These are phyloP conservation scores for Sinella curviseta DNA, from an alignment of 1,140 invertebrate genomes.

Conservation along the genomic window DNA sequence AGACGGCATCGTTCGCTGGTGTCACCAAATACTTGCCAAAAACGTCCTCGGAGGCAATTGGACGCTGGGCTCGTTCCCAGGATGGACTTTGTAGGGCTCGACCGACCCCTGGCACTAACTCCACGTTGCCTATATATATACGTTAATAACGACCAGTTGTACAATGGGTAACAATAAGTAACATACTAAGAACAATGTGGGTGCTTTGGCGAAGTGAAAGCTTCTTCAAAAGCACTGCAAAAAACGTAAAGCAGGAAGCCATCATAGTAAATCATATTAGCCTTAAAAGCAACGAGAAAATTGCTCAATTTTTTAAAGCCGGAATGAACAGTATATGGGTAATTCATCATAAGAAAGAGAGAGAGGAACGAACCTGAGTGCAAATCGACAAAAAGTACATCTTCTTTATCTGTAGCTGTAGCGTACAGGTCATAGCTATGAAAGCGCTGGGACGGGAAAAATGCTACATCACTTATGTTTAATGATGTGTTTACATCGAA, in stretches of 20 bases:
- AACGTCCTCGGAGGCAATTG: constrained; percentile 68
- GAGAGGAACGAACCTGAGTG: constrained; percentile 61
- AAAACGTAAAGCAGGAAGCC: not conserved
- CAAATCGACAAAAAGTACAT: constrained; percentile 73
- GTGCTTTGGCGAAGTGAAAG: not conserved
- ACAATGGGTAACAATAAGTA: no score
- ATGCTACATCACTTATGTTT: constrained; percentile 74
- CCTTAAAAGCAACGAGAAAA: constrained; percentile 17
- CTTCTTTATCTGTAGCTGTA: constrained; percentile 71
- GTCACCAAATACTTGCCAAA: constrained; percentile 77
- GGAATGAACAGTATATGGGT: not conserved
- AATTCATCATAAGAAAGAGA: not conserved
- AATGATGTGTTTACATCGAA: constrained; percentile 78
- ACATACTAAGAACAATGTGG: no score
- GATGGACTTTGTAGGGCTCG: constrained; percentile 61
- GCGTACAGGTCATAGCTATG: constrained; percentile 77
- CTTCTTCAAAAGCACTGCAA: no score
- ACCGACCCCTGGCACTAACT: constrained; percentile 74
- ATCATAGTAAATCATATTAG: constrained; percentile 6
- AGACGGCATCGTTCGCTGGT: constrained; percentile 69
- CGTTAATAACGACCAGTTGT: not conserved
- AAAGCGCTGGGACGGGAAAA: constrained; percentile 72
- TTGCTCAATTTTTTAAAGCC: constrained; percentile 8
- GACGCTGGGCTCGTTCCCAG: constrained; percentile 69
- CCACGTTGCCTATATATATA: constrained; percentile 66